Evolutionary conservation across 2,113 vertebrate species (phyloP), one percentile per base, ranked within the genome.

Genomic region (Xenotilapia leptura): DNA sequence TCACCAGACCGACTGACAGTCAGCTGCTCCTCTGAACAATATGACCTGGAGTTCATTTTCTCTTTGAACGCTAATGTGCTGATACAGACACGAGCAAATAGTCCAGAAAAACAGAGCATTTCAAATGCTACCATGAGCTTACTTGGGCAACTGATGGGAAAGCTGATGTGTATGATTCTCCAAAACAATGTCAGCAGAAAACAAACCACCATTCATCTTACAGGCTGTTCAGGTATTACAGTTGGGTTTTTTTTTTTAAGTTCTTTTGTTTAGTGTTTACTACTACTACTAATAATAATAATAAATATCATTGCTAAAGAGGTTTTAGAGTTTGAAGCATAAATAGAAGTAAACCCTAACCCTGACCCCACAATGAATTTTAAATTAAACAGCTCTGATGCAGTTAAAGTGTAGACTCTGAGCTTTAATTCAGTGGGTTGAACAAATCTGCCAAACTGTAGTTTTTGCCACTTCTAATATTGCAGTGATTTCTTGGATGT

Each of bases 1-100:
- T 89, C 93, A 36, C 15, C 79, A 81, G 88, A 82, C 79, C 36
- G 17, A 8, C 80, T 86, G 8, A 47, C 11, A 28, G 49, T 91
- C 85, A 82, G 79, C 55, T 94, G 93, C 54, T 91, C 86, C 31
- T 82, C 86, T 28, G 65, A 87, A 7, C 89, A 86, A 75, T 89
- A 93, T 3, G 42, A 2, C 19, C 23, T 65, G 9, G 26, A 90
- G 1, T 60, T 90, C 15, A 87, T 7, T 77, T 84, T 88, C 33
- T 88, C 21, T 23, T 49, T 93, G 60, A 55, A 83, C 3, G 5
- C 8, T 47, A 17, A 36, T 3, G 2, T 36, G 13, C 9, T 83
- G 60, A 65, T 56, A 17, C 17, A 77, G 11, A 84, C 26, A 4
- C 12, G 12, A 40, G 6, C 36, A 21, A 19, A 5, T 1, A 82